Base-by-base conservation (phyloP, 2,888 invertebrate genomes). In the Diloba caeruleocephala region DNA sequence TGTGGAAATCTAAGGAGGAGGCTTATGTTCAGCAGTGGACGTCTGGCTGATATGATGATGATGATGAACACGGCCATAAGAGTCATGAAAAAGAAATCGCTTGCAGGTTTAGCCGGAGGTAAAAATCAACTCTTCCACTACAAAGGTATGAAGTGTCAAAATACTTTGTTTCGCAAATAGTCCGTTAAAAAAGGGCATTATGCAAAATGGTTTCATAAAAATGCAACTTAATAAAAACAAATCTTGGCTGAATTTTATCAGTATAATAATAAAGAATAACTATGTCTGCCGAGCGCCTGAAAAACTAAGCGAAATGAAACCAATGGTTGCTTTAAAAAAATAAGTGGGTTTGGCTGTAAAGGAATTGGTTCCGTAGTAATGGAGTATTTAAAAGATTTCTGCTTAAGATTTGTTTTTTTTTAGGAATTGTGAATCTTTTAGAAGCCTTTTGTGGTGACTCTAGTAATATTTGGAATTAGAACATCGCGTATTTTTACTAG, bases 191-290 rank as follows among this genome's bases (percentile, higher is more conserved):
- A 81, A 71, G 66, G 54, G 59, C 70, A 76, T 82, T 85, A 87
- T 85, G 84, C 81, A 82, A 80, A 89, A 77, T 78, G 70, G 71
- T 69, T 76, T 76, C 74, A 79, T 83, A 84, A 84, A 81, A 86
- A 82, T 81, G 83, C 80, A 79, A 68, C 45, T 65, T 53, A 43
- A 70, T 73, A 81, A 83, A 83, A 85, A 85, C 75, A 75, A 70
- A 79, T 76, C 76, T 76, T 71, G 67, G 60, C 37, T 56, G 51
- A 49, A 66, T 63, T 63, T 69, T 69, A 71, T 71, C 70, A 56
- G 57, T 71, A 65, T 60, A 69, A 64, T 76, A 76, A 72, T 74
- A 77, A 74, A 70, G 64, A 71, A 74, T 75, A 76, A 75, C 66
- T 74, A 70, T 48, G 67, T 52, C 60, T 59, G 56, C 44, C 29